These are phyloP conservation scores for Ibidorhyncha struthersii DNA, from an alignment of 2,113 vertebrate species.

Conservation along the genomic window DNA sequence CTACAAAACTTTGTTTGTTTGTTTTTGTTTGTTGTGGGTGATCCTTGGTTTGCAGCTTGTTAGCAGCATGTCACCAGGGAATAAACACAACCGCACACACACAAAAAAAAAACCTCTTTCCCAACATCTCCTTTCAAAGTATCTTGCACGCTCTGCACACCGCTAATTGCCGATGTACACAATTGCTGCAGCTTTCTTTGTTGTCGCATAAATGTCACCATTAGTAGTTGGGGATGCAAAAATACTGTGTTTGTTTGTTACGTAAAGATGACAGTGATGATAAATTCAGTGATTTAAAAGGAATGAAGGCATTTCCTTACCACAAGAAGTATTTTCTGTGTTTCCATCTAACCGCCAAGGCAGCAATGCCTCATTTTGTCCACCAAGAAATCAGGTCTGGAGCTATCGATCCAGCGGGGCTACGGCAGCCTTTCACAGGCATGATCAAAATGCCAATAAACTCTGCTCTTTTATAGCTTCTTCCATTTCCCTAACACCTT, in stretches of 20 bases:
- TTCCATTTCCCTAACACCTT: background rate
- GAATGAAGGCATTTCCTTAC: background rate
- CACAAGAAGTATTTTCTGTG: background rate
- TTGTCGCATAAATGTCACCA: background rate
- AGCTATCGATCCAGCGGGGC: background rate
- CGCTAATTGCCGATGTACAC: background rate
- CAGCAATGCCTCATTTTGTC: background rate
- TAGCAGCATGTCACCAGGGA: slow-evolving; percentile 44
- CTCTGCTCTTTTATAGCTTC: background rate
- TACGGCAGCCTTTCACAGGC: background rate
- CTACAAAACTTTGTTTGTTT: slow-evolving; percentile 18
- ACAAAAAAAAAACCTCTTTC: background rate
- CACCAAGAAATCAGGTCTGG: background rate
- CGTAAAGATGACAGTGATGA: background rate
- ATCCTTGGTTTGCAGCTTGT: slow-evolving; percentile 49
- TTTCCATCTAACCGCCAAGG: background rate
- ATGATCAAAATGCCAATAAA: background rate
- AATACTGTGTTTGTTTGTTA: background rate
- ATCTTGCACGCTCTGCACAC: background rate
- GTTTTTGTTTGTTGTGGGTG: slow-evolving; percentile 44
- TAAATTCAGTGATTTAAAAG: background rate
- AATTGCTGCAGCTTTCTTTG: background rate
- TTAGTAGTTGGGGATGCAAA: background rate
- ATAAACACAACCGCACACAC: slow-evolving; percentile 46
- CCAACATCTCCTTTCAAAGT: background rate